Base-by-base conservation (phyloP, 2,113 vertebrate genomes). In the Chlorodrepanis virens region DNA sequence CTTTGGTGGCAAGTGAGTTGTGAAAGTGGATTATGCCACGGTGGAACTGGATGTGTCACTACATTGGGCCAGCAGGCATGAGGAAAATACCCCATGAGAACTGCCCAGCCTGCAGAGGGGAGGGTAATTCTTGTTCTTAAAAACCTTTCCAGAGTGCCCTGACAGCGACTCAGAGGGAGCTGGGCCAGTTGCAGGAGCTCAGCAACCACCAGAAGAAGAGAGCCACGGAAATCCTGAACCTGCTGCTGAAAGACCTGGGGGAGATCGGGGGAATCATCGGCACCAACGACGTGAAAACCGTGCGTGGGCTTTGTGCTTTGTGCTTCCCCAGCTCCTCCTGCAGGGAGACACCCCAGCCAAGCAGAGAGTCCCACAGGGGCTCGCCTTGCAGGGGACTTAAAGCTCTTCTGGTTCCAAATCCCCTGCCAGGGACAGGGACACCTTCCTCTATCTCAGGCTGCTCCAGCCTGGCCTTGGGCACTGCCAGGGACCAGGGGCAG, bases 141-240 rank as follows among this genome's bases (percentile, higher is more conserved):
- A 7, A 90, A 95, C 64, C 92, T 94, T 96, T 96, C 31, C 97
- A 99, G 99, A 98, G 94, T 5, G 87, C 97, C 61, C 81, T 99
- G 96, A 97, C 95, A 16, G 96, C 91, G 0, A 98, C 98, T 9
- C 99, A 99, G 97, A 97, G 98, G 90, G 99, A 99, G 90, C 96
- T 99, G 91, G 96, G 92, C 85, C 98, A 99, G 95, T 82, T 99
- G 37, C 98, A 99, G 94, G 99, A 99, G 93, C 98, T 99, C 68
- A 98, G 98, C 72, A 98, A 98, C 78, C 98, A 99, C 69, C 99
- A 99, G 98, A 99, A 98, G 94, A 99, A 99, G 95, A 97, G 99
- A 89, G 98, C 98, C 0, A 98, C 98, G 0, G 99, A 99, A 94
- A 98, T 99, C 90, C 97, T 99, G 70, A 98, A 98, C 92, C 95